phyloP scores from a whole-genome alignment of 2,888 invertebrate species.

The Ochropleura leucogaster region DNA sequence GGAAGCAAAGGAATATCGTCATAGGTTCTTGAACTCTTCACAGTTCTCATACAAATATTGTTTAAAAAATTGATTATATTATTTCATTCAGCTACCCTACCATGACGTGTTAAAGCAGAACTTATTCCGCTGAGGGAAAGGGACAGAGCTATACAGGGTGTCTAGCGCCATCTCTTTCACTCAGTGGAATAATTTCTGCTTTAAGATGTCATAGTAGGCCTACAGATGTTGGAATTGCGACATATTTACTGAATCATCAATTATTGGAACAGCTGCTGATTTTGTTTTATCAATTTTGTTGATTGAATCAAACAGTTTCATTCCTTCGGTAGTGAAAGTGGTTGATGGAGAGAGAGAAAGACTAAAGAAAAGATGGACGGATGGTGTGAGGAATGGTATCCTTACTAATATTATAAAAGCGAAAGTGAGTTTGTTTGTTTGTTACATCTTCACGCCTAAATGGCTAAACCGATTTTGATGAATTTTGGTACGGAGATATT shows the following conservation, averaged over 20 bases:
- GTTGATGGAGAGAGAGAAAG: background rate
- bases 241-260: constrained; percentile 55
- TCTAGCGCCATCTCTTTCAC: too few species aligned
- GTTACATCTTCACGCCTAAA: too few species aligned
- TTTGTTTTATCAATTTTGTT: constrained; percentile 39
- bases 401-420: too few species aligned
- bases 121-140: too few species aligned
- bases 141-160: too few species aligned
- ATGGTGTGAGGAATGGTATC: background rate
- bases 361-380: background rate
- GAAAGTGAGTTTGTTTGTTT: too few species aligned
- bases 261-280: constrained; percentile 46
- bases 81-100: constrained; percentile 30
- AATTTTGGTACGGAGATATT: too few species aligned
- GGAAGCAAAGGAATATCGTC: constrained; percentile 39
- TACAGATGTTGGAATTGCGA: constrained; percentile 49
- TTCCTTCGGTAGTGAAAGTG: background rate
- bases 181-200: too few species aligned
- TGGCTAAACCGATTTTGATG: too few species aligned
- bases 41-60: constrained; percentile 10
- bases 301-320: background rate
- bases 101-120: too few species aligned
- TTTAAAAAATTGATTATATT: constrained; percentile 40
- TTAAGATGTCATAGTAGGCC: too few species aligned
- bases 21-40: constrained; percentile 54